Evolutionary conservation across 2,888 invertebrate genomes (phyloP), one percentile per base, ranked within the genome.

Genomic region (Phyto melanocephala): DNA sequence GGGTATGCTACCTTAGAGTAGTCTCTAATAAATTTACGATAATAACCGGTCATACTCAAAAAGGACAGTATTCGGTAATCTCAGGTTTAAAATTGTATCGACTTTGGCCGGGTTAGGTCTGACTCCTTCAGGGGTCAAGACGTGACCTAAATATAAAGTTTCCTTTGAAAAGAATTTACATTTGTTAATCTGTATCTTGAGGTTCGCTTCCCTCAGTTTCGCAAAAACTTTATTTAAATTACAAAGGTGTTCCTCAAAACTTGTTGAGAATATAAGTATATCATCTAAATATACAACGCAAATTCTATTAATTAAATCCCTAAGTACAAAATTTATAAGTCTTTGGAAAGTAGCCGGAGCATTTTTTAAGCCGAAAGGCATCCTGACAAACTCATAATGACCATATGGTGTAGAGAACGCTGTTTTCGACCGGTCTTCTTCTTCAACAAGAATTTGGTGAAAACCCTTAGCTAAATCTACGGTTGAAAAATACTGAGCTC

Each of bases 1-100:
- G 71, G 56, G 37, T 37, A 63, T 17, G 62, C 47, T 6, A 65
- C 35, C 35, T 65, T 65, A 1, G 47, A 47, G 15, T 50, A 65
- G n/a, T 65, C 47, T 8, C 20, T 17, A 1, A 65, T 47, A 6
- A 65, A 47, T 20, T 50, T 65, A 1, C 47, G 28, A 13, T 65
- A 65, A 8, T 65, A 65, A 4, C 63, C 33, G 1, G 63, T 65
- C 5, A 20, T 13, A 5, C 47, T n/a, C 0, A 65, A n/a, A 65
- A 65, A 65, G 0, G 2, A 50, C n/a, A 1, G 63, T 47, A 0
- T 10, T 47, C 3, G 63, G 63, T 11, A 28, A 3, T 28, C n/a
- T 65, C 11, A 47, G 47, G n/a, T n/a, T n/a, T n/a, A n/a, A n/a
- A n/a, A n/a, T n/a, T n/a, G n/a, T n/a, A n/a, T n/a, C n/a, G n/a